These are phyloP conservation scores for Polydrusus pterygomalis DNA, from an alignment of 2,888 invertebrate species.

Conservation along the genomic window DNA sequence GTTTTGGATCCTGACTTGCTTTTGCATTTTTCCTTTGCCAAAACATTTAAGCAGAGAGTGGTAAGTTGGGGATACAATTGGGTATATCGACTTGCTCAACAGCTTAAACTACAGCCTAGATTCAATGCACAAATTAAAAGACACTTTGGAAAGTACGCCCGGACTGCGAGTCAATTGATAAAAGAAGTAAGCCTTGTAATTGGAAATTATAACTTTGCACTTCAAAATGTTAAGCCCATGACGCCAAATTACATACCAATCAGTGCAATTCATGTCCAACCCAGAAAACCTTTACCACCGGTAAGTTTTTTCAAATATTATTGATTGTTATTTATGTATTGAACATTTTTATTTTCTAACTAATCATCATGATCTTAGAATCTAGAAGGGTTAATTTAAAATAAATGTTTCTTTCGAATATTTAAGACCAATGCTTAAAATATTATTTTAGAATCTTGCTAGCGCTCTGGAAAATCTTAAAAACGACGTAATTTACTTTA, in stretches of 20 bases:
- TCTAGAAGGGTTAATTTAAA: no score
- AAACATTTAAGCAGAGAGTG: constrained; percentile 64
- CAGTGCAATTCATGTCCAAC: constrained; percentile 62
- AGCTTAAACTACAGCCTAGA: constrained; percentile 43
- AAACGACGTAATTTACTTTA: constrained; percentile 70
- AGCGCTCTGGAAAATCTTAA: constrained; percentile 65
- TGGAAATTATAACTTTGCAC: constrained; percentile 61
- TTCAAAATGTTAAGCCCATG: constrained; percentile 59
- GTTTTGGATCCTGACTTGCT: constrained; percentile 65
- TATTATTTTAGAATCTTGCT: constrained; percentile 66
- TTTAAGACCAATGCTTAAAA: not conserved
- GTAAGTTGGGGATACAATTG: constrained; percentile 56
- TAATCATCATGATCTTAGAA: no score
- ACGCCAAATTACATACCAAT: constrained; percentile 61
- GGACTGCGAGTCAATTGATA: constrained; percentile 57
- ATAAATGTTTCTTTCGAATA: no score
- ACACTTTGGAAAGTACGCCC: constrained; percentile 58
- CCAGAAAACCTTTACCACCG: constrained; percentile 61
- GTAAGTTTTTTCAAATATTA: constrained; percentile 52
- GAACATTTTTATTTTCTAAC: no score
- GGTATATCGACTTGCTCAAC: constrained; percentile 39
- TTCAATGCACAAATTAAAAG: constrained; percentile 58
- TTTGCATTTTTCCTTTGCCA: constrained; percentile 59
- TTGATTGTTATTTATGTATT: no score
- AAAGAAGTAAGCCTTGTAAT: constrained; percentile 62